phyloP scores from a whole-genome alignment of 2,888 invertebrate genomes.

The Pseudoips prasinana region DNA sequence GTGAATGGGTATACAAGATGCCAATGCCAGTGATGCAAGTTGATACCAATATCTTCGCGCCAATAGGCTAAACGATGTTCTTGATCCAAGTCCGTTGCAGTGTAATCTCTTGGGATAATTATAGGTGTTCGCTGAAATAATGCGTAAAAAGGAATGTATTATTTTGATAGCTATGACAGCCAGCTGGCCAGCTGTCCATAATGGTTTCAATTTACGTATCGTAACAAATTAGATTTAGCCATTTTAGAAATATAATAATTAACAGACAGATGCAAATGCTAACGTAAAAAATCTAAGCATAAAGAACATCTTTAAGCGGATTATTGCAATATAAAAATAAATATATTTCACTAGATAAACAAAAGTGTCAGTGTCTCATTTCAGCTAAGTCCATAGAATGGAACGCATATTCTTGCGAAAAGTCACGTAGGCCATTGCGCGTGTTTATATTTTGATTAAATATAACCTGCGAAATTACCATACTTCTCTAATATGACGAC shows the following conservation, averaged over 20 bases:
- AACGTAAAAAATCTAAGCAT: too few relatives aligned
- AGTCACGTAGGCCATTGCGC: slow-evolving; percentile 77
- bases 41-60: slow-evolving; percentile 91
- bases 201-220: too few relatives aligned
- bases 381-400: too few relatives aligned
- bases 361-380: too few relatives aligned
- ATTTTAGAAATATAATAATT: too few relatives aligned
- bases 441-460: slow-evolving; percentile 58
- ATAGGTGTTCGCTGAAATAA: slow-evolving; percentile 80
- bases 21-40: slow-evolving; percentile 92
- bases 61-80: slow-evolving; percentile 92
- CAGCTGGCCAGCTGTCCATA: too few relatives aligned
- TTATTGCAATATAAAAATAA: too few relatives aligned
- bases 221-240: too few relatives aligned
- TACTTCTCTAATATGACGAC: neutral
- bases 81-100: slow-evolving; percentile 89
- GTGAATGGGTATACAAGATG: slow-evolving; percentile 89
- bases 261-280: too few relatives aligned
- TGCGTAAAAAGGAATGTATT: slow-evolving; percentile 38
- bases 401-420: slow-evolving; percentile 35
- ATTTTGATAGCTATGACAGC: neutral
- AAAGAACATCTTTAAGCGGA: too few relatives aligned
- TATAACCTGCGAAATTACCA: slow-evolving; percentile 38
- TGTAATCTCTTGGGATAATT: slow-evolving; percentile 88
- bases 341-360: too few relatives aligned